Evolutionary conservation across 2,797 vertebrate species (phyloP).

Genomic region (Columba guinea): DNA sequence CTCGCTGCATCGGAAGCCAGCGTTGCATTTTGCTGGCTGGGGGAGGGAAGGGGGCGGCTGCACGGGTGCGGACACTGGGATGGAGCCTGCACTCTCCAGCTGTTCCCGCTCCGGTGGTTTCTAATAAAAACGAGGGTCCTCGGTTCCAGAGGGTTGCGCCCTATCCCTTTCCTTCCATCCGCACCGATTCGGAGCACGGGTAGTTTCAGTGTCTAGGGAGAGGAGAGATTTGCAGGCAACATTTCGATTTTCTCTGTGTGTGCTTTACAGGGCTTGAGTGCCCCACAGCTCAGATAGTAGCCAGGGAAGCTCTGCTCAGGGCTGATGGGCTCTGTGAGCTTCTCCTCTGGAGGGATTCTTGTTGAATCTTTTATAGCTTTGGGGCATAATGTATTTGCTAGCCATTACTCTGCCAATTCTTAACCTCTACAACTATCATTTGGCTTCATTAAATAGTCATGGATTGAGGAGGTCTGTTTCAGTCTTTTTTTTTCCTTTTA

Average conservation of each 20-base stretch:
- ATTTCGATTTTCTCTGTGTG: not conserved
- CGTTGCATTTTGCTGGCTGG: not conserved
- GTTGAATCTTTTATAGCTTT: not conserved
- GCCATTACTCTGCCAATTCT: not conserved
- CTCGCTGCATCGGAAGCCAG: not conserved
- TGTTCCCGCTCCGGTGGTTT: not conserved
- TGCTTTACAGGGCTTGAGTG: not conserved
- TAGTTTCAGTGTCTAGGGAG: not conserved
- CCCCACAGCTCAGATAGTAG: not conserved
- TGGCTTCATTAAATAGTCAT: slow-evolving; percentile 24
- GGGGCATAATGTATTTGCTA: not conserved
- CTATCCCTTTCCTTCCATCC: not conserved
- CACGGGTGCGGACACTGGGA: not conserved
- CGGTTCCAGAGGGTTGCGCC: not conserved
- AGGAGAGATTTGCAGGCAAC: not conserved
- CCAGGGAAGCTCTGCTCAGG: not conserved
- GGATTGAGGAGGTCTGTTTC: not conserved
- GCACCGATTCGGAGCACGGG: not conserved
- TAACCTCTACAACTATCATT: not conserved
- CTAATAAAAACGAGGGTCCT: not conserved
- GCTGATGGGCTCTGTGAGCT: not conserved
- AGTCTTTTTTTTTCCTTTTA: not conserved
- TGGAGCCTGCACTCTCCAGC: not conserved
- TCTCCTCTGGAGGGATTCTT: not conserved
- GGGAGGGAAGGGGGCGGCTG: slow-evolving; percentile 10